Percentiles rank a stretch among this genome's conserved stretches.
Conservation (phyloP, 2,888 invertebrate species). For the Teleogryllus oceanicus region DNA sequence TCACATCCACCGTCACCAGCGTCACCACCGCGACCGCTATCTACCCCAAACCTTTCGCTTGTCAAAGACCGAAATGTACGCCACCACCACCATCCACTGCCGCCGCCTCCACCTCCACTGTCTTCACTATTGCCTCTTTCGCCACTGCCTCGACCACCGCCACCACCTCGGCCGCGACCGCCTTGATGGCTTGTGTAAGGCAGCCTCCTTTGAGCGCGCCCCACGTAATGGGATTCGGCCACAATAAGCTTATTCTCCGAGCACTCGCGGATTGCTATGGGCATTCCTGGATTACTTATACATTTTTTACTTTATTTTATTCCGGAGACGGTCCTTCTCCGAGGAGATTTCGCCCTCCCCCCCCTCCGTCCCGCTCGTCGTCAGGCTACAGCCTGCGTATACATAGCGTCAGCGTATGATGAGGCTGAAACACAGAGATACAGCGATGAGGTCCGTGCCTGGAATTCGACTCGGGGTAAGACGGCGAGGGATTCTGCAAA, state of each 20-base stretch:
- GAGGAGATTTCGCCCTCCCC: neutral
- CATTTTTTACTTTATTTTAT: conserved; percentile 1
- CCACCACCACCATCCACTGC: too few relatives aligned
- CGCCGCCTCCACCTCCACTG: neutral
- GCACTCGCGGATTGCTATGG: neutral
- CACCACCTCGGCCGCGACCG: neutral
- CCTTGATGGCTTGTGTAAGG: neutral
- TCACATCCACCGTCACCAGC: too few relatives aligned
- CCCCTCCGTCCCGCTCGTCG: too few relatives aligned
- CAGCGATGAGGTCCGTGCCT: neutral
- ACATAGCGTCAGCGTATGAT: neutral
- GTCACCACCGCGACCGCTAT: too few relatives aligned
- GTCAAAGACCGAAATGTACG: too few relatives aligned
- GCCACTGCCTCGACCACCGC: neutral
- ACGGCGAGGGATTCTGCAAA: neutral
- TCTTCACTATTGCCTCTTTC: neutral
- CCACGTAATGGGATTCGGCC: neutral
- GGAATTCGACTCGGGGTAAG: neutral
- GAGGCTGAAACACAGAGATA: conserved; percentile 5
- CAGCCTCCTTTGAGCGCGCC: neutral
- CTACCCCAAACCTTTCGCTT: too few relatives aligned
- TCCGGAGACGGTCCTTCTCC: neutral
- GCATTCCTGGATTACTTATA: conserved; percentile 7
- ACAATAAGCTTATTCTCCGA: neutral
- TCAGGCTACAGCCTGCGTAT: neutral